Evolutionary conservation across 2,113 vertebrate species (phyloP).

Genomic region (Alosa alosa): DNA sequence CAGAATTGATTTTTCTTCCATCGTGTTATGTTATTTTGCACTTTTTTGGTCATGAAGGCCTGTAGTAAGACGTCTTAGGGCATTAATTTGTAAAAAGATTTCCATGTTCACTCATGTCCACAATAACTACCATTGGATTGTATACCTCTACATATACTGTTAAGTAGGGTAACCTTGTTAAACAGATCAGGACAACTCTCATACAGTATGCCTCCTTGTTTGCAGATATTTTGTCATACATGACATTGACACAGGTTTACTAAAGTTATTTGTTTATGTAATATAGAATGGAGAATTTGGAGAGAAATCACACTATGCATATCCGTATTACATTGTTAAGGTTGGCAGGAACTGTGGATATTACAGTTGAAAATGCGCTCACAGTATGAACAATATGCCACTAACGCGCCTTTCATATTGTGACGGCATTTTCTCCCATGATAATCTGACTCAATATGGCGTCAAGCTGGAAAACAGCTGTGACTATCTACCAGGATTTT

Average conservation of each 20-base stretch:
- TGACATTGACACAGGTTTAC: background rate
- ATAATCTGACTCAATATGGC: background rate
- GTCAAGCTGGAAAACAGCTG: background rate
- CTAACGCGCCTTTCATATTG: background rate
- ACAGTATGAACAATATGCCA: background rate
- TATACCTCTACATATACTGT: background rate
- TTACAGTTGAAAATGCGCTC: background rate
- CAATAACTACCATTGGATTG: constrained; percentile 1
- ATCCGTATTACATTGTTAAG: constrained; percentile 4
- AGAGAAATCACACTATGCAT: background rate
- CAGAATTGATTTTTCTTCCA: constrained; percentile 51
- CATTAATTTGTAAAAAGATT: constrained; percentile 12
- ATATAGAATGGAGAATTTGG: background rate
- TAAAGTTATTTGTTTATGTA: background rate
- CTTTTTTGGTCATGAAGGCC: background rate
- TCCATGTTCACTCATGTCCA: background rate
- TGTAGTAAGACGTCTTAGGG: background rate
- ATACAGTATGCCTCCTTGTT: background rate
- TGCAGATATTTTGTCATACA: background rate
- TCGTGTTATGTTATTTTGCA: background rate
- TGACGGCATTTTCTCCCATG: background rate
- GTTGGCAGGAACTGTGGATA: constrained; percentile 2
- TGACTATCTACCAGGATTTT: background rate
- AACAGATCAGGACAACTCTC: constrained; percentile 14
- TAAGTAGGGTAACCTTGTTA: background rate